Evolutionary conservation across 2,113 vertebrate species (phyloP), one percentile per base, ranked within the genome.

Genomic region (Mormoops blainvillei): DNA sequence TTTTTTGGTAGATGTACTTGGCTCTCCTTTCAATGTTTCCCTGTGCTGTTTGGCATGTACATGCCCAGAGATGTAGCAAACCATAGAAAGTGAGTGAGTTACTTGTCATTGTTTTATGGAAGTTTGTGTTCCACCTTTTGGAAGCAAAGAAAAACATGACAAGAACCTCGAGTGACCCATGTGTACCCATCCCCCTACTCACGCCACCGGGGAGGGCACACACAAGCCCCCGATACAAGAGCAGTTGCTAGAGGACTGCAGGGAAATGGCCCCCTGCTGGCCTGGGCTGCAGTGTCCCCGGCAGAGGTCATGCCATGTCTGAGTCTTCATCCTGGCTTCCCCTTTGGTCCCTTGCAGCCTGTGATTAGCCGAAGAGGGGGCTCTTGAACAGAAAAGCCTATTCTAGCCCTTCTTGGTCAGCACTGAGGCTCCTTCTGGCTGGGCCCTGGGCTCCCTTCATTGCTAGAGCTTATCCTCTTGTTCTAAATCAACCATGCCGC

Each of bases 1-100:
- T 52, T 56, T 82, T 92, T 43, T 20, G 13, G 18, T 11, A 7
- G 38, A 52, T 0, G 3, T 52, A 41, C 16, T 86, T 52, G 94
- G 20, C 52, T 86, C 86, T 91, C 70, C 63, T 87, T 54, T 87
- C 24, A 71, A 70, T 67, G 50, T 63, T 45, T 28, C 15, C 41
- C 24, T 41, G 36, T 77, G 85, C 78, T 54, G 4, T 73, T 73
- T 58, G 71, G 28, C 78, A 78, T 7, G 41, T 4, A 33, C 38
- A 24, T 81, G 7, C 65, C 77, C 18, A 0, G 56, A 92, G 80
- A 67, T 28, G 73, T 67, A 18, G 52, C 74, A 65, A 85, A 93
- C 24, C 12, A 38, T 0, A 56, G 26, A 91, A 31, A 68, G 28
- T 14, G 20, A 76, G 4, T 77, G 6, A 71, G 61, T 67, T 63